phyloP scores from a whole-genome alignment of 2,888 invertebrate species.

The Dascillus cervinus region DNA sequence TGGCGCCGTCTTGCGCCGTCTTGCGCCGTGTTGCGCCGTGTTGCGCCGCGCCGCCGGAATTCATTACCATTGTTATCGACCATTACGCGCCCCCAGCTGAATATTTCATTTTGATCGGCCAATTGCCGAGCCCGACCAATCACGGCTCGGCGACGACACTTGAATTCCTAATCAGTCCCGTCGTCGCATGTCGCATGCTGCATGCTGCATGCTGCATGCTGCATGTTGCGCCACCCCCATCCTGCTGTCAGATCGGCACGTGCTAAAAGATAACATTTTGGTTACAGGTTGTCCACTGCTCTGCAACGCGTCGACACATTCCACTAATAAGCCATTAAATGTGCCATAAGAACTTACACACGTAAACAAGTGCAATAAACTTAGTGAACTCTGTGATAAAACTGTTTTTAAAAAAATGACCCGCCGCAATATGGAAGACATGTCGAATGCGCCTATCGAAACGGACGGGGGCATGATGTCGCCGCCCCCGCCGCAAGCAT shows the following conservation, averaged over 20 bases:
- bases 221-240: too few species aligned
- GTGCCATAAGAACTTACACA: constrained; percentile 26
- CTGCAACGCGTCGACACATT: constrained; percentile 9
- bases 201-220: too few species aligned
- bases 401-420: constrained; percentile 31
- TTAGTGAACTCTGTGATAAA: constrained; percentile 40
- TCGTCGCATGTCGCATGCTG: too few species aligned
- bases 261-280: too few species aligned
- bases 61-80: constrained; percentile 20
- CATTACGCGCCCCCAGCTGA: constrained; percentile 23
- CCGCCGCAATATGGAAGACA: constrained; percentile 36
- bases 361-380: constrained; percentile 39
- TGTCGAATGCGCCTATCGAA: constrained; percentile 32
- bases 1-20: constrained; percentile 19
- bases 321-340: constrained; percentile 23
- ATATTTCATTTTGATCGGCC: too few species aligned
- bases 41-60: constrained; percentile 22
- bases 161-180: constrained; percentile 25
- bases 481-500: constrained; percentile 44
- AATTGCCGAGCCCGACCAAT: constrained; percentile 22
- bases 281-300: constrained; percentile 18
- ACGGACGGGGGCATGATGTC: constrained; percentile 38
- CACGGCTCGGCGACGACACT: constrained; percentile 20
- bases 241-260: too few species aligned
- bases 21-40: constrained; percentile 3